These are phyloP conservation scores for Rissa tridactyla DNA, from an alignment of 2,113 vertebrate genomes.

Conservation along the genomic window DNA sequence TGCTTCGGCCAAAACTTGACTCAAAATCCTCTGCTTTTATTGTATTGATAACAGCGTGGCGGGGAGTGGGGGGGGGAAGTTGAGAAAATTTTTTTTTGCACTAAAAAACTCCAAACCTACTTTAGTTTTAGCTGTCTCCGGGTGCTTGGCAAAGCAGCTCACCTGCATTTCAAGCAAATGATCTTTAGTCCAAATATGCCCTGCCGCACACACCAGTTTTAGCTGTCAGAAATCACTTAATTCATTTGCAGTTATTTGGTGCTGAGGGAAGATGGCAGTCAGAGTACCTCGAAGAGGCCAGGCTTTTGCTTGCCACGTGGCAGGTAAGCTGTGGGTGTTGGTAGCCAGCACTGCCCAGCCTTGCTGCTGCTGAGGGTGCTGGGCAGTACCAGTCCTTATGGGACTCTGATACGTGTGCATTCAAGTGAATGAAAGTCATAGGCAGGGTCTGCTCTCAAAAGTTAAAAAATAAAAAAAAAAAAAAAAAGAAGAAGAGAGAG, in stretches of 20 bases:
- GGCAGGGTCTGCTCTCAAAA: background rate
- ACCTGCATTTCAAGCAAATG: background rate
- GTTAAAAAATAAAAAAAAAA: no score
- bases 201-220: background rate
- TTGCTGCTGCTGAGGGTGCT: background rate
- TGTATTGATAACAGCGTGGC: background rate
- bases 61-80: accelerated
- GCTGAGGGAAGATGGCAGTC: background rate
- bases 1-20: background rate
- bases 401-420: accelerated
- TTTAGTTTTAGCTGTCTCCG: background rate
- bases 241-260: background rate
- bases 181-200: background rate
- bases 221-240: background rate
- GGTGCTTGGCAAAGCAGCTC: background rate
- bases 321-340: background rate
- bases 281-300: background rate
- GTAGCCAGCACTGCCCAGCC: background rate
- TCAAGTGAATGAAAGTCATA: background rate
- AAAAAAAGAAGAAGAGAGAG: no score
- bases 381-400: background rate
- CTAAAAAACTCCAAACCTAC: background rate
- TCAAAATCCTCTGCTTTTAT: background rate
- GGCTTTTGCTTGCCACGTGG: background rate
- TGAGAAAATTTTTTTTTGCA: background rate